phyloP scores from a whole-genome alignment of 1,140 invertebrate species.

The Helicoverpa armigera region DNA sequence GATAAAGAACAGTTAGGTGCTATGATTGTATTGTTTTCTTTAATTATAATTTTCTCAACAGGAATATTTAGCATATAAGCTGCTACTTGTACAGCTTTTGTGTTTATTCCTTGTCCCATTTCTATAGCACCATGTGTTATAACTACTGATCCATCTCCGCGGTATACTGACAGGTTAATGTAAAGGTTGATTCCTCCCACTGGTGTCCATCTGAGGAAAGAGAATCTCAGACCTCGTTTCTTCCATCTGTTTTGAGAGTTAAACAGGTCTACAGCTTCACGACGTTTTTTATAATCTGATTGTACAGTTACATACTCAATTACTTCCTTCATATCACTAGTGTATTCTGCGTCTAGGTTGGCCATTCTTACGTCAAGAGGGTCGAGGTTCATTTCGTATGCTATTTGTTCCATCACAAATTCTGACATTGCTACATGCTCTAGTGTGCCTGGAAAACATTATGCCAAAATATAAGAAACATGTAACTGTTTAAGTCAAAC shows the following conservation, averaged over 20 bases:
- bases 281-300: constrained; percentile 42
- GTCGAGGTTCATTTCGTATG: constrained; percentile 89
- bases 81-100: constrained; percentile 48
- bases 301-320: constrained; percentile 12
- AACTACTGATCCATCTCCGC: constrained; percentile 44
- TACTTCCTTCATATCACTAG: constrained; percentile 65
- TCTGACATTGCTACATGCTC: constrained; percentile 91
- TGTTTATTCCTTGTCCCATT: constrained; percentile 54
- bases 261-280: constrained; percentile 32
- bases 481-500: background rate
- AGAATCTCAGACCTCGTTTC: constrained; percentile 51
- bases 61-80: constrained; percentile 49
- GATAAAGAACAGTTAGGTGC: constrained; percentile 87
- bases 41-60: constrained; percentile 79
- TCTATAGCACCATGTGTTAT: constrained; percentile 51
- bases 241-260: constrained; percentile 53
- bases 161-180: constrained; percentile 46
- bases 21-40: constrained; percentile 88
- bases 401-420: constrained; percentile 94
- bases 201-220: constrained; percentile 44
- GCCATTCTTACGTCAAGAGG: constrained; percentile 89
- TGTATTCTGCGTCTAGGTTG: constrained; percentile 87
- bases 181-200: constrained; percentile 10
- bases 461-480: background rate
- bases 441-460: constrained; percentile 85